phyloP scores from a whole-genome alignment of 2,113 vertebrate species.

The Campylomormyrus numenius region DNA sequence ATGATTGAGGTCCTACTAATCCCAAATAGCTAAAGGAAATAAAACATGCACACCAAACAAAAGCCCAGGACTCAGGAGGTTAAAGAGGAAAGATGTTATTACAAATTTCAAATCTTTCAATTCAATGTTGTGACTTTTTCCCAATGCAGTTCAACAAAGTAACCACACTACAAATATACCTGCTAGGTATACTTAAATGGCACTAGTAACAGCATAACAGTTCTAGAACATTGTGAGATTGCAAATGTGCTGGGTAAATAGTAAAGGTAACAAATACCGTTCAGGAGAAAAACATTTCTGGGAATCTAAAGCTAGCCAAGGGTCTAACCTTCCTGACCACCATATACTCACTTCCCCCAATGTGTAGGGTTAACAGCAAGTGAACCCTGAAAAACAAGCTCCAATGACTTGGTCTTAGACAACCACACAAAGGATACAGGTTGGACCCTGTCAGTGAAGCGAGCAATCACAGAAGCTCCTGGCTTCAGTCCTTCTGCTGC shows the following conservation, averaged over 20 bases:
- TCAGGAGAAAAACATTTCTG: background rate
- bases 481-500: constrained; percentile 41
- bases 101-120: background rate
- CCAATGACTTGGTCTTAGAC: background rate
- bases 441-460: constrained; percentile 32
- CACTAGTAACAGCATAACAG: background rate
- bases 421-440: constrained; percentile 52
- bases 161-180: background rate
- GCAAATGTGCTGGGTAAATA: background rate
- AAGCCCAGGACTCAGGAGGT: too few species aligned
- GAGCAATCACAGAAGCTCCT: constrained; percentile 48
- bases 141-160: background rate
- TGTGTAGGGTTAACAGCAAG: background rate
- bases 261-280: too few species aligned
- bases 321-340: background rate
- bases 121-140: background rate
- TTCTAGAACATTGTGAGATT: background rate
- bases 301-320: background rate
- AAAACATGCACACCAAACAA: too few species aligned
- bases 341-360: background rate
- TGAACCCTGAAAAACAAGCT: background rate
- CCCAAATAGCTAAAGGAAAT: too few species aligned
- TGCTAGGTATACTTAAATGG: background rate
- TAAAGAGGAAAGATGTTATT: background rate
- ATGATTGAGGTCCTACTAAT: too few species aligned